These are phyloP conservation scores for Oreotrochilus melanogaster DNA, from an alignment of 2,113 vertebrate species.

Conservation along the genomic window DNA sequence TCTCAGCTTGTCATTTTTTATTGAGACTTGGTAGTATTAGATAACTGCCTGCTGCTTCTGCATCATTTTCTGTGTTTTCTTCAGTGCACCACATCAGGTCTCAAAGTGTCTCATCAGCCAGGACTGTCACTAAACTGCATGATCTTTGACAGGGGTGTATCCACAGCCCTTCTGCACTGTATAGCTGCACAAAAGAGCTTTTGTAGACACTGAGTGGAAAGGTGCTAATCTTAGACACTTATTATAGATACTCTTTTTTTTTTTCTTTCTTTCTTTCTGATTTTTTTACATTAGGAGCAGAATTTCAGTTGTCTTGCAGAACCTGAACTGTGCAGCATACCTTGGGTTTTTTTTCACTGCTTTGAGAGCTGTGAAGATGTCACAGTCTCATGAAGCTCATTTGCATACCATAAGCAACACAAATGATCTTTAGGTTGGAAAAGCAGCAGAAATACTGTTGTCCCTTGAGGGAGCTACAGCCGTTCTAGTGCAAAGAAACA, in stretches of 20 bases:
- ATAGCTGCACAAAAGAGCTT: background rate
- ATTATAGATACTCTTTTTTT: background rate
- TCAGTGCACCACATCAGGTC: background rate
- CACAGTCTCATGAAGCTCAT: background rate
- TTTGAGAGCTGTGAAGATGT: background rate
- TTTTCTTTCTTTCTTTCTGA: background rate
- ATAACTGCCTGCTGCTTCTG: slow-evolving; percentile 29
- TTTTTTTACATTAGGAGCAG: background rate
- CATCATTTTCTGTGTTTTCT: slow-evolving; percentile 2
- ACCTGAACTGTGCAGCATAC: background rate
- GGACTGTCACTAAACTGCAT: background rate
- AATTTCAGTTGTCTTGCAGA: background rate
- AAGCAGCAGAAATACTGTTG: background rate
- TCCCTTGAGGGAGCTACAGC: background rate
- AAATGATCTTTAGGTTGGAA: background rate
- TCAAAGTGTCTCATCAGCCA: background rate
- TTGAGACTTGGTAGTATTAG: slow-evolving; percentile 22
- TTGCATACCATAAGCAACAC: background rate
- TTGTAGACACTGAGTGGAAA: background rate
- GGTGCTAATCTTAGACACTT: background rate
- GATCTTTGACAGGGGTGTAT: background rate
- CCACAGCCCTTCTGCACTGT: background rate
- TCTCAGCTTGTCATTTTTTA: slow-evolving; percentile 37
- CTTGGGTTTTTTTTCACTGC: background rate
- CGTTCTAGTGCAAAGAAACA: background rate